Conservation (phyloP, 2,888 invertebrate species). For the Ectropis crepuscularia region DNA sequence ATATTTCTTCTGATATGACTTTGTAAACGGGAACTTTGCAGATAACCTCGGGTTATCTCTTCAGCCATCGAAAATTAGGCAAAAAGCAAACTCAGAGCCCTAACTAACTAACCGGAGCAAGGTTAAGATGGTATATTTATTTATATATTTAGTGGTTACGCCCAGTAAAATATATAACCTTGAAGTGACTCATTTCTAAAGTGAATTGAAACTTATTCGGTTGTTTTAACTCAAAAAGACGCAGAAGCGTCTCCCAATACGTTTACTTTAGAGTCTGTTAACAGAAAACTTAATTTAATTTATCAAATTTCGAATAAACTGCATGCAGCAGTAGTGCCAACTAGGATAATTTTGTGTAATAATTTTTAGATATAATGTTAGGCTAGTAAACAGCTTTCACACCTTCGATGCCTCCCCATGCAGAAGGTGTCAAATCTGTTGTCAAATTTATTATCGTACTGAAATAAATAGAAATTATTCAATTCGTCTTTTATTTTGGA, state of each 20-base stretch:
- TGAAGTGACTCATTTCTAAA: too few relatives aligned
- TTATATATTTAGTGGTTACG: too few relatives aligned
- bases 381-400: constrained; percentile 75
- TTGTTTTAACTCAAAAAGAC: neutral
- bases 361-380: constrained; percentile 43
- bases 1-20: too few relatives aligned
- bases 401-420: constrained; percentile 69
- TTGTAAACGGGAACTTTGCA: too few relatives aligned
- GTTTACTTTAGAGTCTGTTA: neutral
- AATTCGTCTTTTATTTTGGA: constrained; percentile 56
- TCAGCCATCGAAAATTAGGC: too few relatives aligned
- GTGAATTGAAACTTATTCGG: too few relatives aligned
- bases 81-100: too few relatives aligned
- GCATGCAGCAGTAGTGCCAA: constrained; percentile 47
- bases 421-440: constrained; percentile 78
- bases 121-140: too few relatives aligned
- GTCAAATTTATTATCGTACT: constrained; percentile 76
- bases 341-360: constrained; percentile 29
- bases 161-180: too few relatives aligned
- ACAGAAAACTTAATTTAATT: neutral
- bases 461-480: constrained; percentile 79
- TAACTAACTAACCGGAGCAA: too few relatives aligned
- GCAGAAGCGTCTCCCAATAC: constrained; percentile 21
- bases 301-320: constrained; percentile 18
- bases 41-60: too few relatives aligned